Evolutionary conservation across 2,888 invertebrate genomes (phyloP).

Genomic region (Chrysina gloriosa): DNA sequence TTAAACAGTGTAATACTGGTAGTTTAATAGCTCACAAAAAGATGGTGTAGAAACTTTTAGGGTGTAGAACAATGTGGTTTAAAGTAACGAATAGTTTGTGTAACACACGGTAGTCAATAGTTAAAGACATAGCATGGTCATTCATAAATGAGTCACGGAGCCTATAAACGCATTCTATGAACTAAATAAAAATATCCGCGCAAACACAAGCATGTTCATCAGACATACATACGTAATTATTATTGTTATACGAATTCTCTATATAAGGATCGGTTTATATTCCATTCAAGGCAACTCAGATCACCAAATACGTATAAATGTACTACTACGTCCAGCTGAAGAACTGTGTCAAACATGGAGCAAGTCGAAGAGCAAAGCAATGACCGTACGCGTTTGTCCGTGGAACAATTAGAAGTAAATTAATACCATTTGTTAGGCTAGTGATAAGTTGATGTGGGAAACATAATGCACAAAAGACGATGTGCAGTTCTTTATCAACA

Average conservation of each 20-base stretch:
- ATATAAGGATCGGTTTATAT: conserved; percentile 27
- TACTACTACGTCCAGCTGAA: conserved; percentile 3
- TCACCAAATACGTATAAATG: conserved; percentile 28
- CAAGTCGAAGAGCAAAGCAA: conserved; percentile 5
- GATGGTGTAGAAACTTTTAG: too few species aligned
- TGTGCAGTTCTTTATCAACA: conserved; percentile 9
- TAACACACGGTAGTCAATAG: neutral
- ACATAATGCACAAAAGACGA: conserved; percentile 12
- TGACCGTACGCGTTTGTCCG: neutral
- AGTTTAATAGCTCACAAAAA: too few species aligned
- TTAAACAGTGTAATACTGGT: too few species aligned
- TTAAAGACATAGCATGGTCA: neutral
- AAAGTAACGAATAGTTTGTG: too few species aligned
- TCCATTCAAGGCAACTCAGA: conserved; percentile 9
- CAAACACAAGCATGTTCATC: neutral
- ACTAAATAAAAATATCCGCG: neutral
- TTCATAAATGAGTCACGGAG: neutral
- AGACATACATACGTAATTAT: conserved; percentile 5
- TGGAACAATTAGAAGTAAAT: conserved; percentile 33
- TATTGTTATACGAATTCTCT: conserved; percentile 23
- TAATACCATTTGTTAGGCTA: conserved; percentile 4
- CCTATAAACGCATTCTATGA: neutral
- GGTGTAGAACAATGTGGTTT: too few species aligned
- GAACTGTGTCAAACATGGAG: conserved; percentile 29
- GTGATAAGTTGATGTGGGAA: conserved; percentile 28